Evolutionary conservation across 2,113 vertebrate genomes (phyloP).

Genomic region (Ciconia stormi): DNA sequence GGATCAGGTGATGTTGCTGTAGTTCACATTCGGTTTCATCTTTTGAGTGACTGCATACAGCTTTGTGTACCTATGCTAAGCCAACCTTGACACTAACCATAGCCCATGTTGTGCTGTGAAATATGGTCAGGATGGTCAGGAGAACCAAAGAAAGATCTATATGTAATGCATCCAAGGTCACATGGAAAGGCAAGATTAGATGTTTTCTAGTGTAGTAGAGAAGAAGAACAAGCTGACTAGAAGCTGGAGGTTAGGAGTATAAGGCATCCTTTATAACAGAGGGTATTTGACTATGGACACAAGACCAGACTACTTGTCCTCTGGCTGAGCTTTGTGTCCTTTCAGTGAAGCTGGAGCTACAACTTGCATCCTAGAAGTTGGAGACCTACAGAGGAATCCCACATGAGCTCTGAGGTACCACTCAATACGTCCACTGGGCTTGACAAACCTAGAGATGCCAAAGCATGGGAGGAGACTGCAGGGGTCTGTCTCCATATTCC

Average conservation of each 20-base stretch:
- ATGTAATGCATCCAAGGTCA: not conserved
- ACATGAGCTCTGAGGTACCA: not conserved
- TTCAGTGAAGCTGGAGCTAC: not conserved
- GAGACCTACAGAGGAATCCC: not conserved
- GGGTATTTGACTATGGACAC: fast-evolving
- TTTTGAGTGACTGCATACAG: not conserved
- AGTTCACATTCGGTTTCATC: not conserved
- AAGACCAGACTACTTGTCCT: not conserved
- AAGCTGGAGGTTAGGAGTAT: not conserved
- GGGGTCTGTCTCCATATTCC: not conserved
- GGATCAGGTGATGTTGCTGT: not conserved
- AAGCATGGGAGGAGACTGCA: not conserved
- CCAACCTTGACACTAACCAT: not conserved
- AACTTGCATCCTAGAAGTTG: not conserved
- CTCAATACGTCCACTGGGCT: not conserved
- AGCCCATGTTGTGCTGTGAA: not conserved
- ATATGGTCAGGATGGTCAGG: not conserved
- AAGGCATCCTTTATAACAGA: not conserved
- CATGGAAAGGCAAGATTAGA: not conserved
- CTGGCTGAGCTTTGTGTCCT: not conserved
- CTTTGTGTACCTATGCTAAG: not conserved
- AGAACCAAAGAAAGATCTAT: not conserved
- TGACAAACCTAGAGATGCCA: not conserved
- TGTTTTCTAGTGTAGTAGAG: not conserved
- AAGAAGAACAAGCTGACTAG: not conserved